Percentiles rank a stretch among this genome's conserved stretches.
Conservation (phyloP, 2,888 invertebrate species). For the Melolontha melolontha region DNA sequence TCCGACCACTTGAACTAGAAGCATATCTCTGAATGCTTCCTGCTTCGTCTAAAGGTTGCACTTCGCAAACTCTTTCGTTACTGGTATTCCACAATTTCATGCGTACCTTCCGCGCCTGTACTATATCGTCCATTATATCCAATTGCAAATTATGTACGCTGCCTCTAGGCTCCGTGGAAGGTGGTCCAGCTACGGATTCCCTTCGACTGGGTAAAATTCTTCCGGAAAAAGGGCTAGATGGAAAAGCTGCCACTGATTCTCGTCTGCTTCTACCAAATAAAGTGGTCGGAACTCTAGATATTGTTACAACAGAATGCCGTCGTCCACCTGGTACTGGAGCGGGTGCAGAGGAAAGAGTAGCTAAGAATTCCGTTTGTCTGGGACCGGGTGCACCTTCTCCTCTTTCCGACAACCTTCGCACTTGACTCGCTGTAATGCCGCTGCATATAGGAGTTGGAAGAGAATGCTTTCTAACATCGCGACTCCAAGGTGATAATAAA, state of each 20-base stretch:
- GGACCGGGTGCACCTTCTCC: conserved; percentile 80
- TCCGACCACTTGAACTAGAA: conserved; percentile 63
- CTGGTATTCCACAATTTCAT: conserved; percentile 89
- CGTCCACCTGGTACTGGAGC: conserved; percentile 81
- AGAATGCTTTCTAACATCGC: conserved; percentile 83
- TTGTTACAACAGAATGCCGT: conserved; percentile 88
- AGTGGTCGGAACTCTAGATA: conserved; percentile 82
- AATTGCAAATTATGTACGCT: conserved; percentile 86
- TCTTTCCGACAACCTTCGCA: conserved; percentile 83
- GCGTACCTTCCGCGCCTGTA: conserved; percentile 83
- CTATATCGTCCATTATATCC: conserved; percentile 91
- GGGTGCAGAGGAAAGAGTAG: conserved; percentile 82
- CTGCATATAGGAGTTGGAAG: conserved; percentile 87
- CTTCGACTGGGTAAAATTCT: conserved; percentile 62
- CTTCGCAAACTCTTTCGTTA: conserved; percentile 81
- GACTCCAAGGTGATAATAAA: conserved; percentile 82
- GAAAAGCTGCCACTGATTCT: conserved; percentile 85
- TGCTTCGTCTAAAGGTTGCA: conserved; percentile 81
- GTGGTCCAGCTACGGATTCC: conserved; percentile 71
- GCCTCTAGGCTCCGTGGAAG: conserved; percentile 78
- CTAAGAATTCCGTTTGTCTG: conserved; percentile 84
- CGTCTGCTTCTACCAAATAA: conserved; percentile 83
- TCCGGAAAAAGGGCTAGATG: conserved; percentile 67
- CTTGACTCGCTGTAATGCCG: conserved; percentile 89
- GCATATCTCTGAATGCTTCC: conserved; percentile 72